Base-by-base conservation (phyloP, 2,113 vertebrate genomes). In the Ivindomyrus marchei region DNA sequence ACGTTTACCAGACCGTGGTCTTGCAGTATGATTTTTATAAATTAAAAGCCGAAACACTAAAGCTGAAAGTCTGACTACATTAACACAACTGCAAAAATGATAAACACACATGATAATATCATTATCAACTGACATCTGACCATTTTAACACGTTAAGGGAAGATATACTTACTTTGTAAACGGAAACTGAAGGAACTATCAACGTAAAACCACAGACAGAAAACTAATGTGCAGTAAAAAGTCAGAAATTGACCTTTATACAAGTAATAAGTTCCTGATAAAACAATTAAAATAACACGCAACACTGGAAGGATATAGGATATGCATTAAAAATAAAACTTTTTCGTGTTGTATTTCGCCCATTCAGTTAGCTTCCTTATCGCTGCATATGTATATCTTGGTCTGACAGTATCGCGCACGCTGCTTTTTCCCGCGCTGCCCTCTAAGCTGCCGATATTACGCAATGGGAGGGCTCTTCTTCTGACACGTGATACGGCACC, bases 351-450 rank as follows among this genome's bases (percentile, higher is more conserved):
- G 3, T 42, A 42, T 42, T 80, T 42, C 36, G 17, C 74, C 74
- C 31, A 42, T 15, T 80, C 36, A n/a, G 7, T 24, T 47, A 0
- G 39, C 21, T 47, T 46, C 45, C 24, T 11, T 85, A 42, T 19
- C 13, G 5, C 1, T 83, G 6, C 19, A 21, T 45, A 42, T 42
- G 39, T 3, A n/a, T 11, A n/a, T 62, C 36, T 88, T 31, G 8
- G 6, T 17, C 10, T 52, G 45, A 8, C 3, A 36, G 10, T 3
- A 31, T 42, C 39, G 36, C 24, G 2, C 58, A 70, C 31, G 7
- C 62, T 45, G 24, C 17, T 13, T 47, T 89, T 90, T 90, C 90
- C 42, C 90, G 90, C 70, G 90, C 53, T 88, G 17, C 45, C 13
- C 11, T 80, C 86, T 45, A 53, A 24, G 39, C 24, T 13, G 13